phyloP scores from a whole-genome alignment of 2,113 vertebrate genomes.

The human (Homo sapiens) region GRCh38 chr13:109640001-109640500 shows the following conservation, averaged over 20 bases:
- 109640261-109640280: neutral
- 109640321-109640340: rapidly evolving
- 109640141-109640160: neutral
- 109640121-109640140: neutral
- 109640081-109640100: neutral
- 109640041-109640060: neutral
- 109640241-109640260: no score
- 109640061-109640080: neutral
- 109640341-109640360: no score
- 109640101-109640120: neutral
- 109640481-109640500: neutral
- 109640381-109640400: neutral
- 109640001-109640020: neutral
- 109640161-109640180: no score
- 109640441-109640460: neutral
- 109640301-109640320: neutral
- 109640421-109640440: neutral
- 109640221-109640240: neutral
- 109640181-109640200: neutral
- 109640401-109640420: rapidly evolving
- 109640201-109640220: neutral
- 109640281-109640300: neutral
- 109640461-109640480: no score
- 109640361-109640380: neutral
- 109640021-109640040: neutral